Evolutionary conservation across 37 sponge, comb jelly and placozoan species (phyloP).

Genomic region (Cliona cf. orientalis): DNA sequence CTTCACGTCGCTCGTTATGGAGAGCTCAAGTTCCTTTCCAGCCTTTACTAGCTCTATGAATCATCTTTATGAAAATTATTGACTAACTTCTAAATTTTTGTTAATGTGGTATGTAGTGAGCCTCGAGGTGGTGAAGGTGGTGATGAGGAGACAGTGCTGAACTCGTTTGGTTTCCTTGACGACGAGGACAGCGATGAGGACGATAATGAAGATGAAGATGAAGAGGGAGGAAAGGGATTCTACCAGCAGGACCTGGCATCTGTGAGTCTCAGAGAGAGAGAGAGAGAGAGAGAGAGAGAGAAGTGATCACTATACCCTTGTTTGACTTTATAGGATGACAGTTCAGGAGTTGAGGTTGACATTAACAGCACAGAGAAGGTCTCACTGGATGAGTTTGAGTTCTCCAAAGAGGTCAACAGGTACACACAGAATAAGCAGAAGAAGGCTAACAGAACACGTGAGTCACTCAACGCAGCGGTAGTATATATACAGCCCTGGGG

Average conservation of each 20-base stretch:
- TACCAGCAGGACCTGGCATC: background rate
- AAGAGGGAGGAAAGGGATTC: background rate
- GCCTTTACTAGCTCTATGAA: no score
- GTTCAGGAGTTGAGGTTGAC: slow-evolving; percentile 1
- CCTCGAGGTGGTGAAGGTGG: background rate
- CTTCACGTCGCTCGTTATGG: no score
- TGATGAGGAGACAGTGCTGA: slow-evolving; percentile 19
- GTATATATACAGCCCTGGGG: background rate
- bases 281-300: background rate
- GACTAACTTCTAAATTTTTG: background rate
- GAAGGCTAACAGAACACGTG: slow-evolving; percentile 31
- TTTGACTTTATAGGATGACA: slow-evolving; percentile 1
- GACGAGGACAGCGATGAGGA: slow-evolving; percentile 60
- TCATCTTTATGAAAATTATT: no score
- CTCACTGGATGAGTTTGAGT: slow-evolving; percentile 12
- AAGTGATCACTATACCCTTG: background rate
- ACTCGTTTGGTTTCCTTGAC: slow-evolving; percentile 44
- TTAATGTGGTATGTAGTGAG: background rate
- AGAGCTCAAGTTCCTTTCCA: no score
- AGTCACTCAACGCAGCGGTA: background rate
- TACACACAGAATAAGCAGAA: slow-evolving; percentile 36
- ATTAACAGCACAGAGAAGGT: slow-evolving; percentile 6
- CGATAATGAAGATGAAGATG: slow-evolving; percentile 43
- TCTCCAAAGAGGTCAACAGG: slow-evolving; percentile 13
- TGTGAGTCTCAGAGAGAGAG: background rate